Evolutionary conservation across 2,113 vertebrate genomes (phyloP).

Genomic region (Nibea coibor): DNA sequence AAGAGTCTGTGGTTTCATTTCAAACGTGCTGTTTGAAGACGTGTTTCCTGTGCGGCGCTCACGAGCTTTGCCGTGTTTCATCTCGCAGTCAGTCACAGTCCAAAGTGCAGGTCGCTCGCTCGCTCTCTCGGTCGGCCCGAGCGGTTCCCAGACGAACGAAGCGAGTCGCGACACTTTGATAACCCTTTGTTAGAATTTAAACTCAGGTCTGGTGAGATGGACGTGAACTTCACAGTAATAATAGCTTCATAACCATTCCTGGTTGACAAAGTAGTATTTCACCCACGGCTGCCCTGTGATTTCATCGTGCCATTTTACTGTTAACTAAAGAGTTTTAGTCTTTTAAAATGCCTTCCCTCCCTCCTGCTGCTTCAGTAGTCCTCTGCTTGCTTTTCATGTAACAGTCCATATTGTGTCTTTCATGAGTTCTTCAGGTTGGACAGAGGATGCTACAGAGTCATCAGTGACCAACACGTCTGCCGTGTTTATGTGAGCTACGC

Average conservation of each 20-base stretch:
- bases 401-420: constrained; percentile 24
- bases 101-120: too few species aligned
- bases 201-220: constrained; percentile 59
- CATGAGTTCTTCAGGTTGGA: neutral
- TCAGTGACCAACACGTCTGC: neutral
- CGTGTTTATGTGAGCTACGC: neutral
- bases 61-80: neutral
- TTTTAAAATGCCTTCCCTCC: constrained; percentile 12
- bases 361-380: neutral
- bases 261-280: constrained; percentile 7
- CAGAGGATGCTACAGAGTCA: neutral
- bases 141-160: too few species aligned
- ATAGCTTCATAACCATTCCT: constrained; percentile 56
- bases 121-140: too few species aligned
- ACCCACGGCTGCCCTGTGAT: constrained; percentile 19
- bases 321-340: neutral
- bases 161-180: neutral
- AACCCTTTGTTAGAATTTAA: constrained; percentile 15
- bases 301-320: constrained; percentile 39
- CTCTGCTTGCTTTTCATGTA: constrained; percentile 2
- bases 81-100: neutral
- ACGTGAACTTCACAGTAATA: constrained; percentile 39
- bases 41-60: neutral
- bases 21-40: neutral
- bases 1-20: neutral